Percentiles rank a stretch among this genome's conserved stretches.
Evolutionary conservation across 2,113 vertebrate genomes (phyloP).

Genomic region (Lophochroa leadbeateri): DNA sequence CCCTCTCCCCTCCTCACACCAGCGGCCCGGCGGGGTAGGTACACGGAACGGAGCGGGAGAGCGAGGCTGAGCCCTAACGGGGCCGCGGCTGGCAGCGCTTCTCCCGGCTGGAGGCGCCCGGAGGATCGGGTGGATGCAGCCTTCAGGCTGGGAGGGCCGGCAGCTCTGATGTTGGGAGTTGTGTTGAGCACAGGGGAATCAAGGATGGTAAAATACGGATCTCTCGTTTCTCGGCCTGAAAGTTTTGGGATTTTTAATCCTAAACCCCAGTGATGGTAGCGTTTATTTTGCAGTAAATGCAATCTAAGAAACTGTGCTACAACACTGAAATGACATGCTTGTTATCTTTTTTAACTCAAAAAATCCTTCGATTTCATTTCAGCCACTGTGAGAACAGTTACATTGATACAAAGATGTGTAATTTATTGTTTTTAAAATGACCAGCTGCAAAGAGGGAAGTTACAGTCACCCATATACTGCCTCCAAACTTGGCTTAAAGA

Average conservation of each 20-base stretch:
- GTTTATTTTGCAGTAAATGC: background rate
- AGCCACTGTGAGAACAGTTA: accelerated
- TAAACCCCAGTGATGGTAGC: background rate
- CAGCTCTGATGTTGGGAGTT: background rate
- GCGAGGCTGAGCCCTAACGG: background rate
- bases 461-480: background rate
- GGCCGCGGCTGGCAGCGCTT: background rate
- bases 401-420: background rate
- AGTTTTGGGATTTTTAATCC: background rate
- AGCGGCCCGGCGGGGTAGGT: background rate
- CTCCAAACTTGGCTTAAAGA: background rate
- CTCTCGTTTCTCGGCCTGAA: background rate
- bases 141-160: background rate
- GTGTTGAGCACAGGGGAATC: background rate
- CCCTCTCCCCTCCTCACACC: background rate
- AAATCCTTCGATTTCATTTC: background rate
- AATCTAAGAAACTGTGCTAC: background rate
- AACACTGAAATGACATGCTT: background rate
- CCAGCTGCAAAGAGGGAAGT: background rate
- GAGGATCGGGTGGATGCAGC: background rate
- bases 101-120: background rate
- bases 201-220: accelerated
- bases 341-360: background rate
- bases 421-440: background rate
- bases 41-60: background rate